Base-by-base conservation (phyloP, 2,888 invertebrate genomes). In the Cerastoderma edule region DNA sequence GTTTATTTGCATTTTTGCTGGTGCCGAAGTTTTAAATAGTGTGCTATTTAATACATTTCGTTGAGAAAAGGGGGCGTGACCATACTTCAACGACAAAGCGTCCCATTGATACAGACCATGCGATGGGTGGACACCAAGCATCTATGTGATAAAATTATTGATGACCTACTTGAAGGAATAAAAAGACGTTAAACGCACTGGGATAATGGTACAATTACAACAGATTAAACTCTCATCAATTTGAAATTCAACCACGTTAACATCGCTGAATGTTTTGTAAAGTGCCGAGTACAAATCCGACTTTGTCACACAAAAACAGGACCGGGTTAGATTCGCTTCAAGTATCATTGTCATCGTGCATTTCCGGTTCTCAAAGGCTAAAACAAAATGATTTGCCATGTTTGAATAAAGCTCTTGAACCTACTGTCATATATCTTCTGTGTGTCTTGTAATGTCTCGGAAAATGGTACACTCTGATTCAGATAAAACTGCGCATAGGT, bases 91-190 rank as follows among this genome's bases (percentile, higher is more conserved):
- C 22, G 19, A 33, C 24, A 54, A 67, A 67, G 22, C 54, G 28
- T 54, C 32, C 30, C 35, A 60, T 48, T 69, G 69, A 69, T 19
- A 39, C 32, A 48, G 60, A 60, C 24, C 33, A 35, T 32, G 50
- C 48, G 56, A 33, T n/a, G 71, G 71, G 71, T 39, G 71, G 71
- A 65, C 64, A 71, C 46, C 24, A 50, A 63, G 53, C 53, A 28
- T 64, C 71, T 53, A 64, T 44, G 10, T 63, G 69, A 69, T 60
- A 50, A 33, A 50, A 60, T 69, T 48, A 69, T 69, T 69, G 60
- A 69, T 63, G 69, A 69, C 48, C 16, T 33, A 32, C 48, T 63
- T 32, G 35, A 33, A 33, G 24, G 13, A 16, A 39, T 39, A 19
- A 39, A 39, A 39, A 39, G 35, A 32, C 35, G 22, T 8, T 56